Evolutionary conservation across 2,113 vertebrate genomes (phyloP), one percentile per base, ranked within the genome.

Genomic region (Delphinus delphis): DNA sequence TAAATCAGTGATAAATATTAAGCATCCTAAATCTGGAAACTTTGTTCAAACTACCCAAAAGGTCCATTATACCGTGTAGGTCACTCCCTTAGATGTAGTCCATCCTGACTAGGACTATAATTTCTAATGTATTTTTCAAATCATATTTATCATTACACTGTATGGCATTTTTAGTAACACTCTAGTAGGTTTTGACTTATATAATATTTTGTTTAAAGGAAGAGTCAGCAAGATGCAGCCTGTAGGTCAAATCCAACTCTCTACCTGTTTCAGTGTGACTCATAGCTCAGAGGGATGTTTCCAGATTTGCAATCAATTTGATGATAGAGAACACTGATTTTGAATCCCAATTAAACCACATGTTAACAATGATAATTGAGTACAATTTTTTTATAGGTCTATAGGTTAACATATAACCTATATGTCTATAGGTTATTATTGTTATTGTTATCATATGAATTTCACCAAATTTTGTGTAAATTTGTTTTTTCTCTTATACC

Each of bases 1-100:
- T 88, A 93, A 76, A 95, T 62, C 23, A 93, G 63, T 79, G 36
- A 86, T 71, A 93, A 74, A 82, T 71, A 74, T 50, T 95, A 68
- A 65, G 25, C 31, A 4, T 47, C 17, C 41, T 83, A 92, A 89
- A 95, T 65, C 28, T 60, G 47, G 38, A 67, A 92, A 77, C 1
- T 41, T 82, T 68, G 7, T 65, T 96, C 53, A 85, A 76, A 70
- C 62, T 65, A 50, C 11, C 5, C 60, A 8, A 82, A 91, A 77
- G 47, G 5, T 55, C 2, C 7, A 5, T 82, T 76, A 83, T 47
- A 71, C 47, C 23, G 47, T 63, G 26, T 31, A 26, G 14, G 60
- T 70, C 36, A 81, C 38, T 76, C 53, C 10, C 41, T 80, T 17
- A 15, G 58, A 80, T 21, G 12, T 33, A 83, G 87, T 83, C n/a